phyloP scores from a whole-genome alignment of 2,113 vertebrate species.

The Panthera uncia region DNA sequence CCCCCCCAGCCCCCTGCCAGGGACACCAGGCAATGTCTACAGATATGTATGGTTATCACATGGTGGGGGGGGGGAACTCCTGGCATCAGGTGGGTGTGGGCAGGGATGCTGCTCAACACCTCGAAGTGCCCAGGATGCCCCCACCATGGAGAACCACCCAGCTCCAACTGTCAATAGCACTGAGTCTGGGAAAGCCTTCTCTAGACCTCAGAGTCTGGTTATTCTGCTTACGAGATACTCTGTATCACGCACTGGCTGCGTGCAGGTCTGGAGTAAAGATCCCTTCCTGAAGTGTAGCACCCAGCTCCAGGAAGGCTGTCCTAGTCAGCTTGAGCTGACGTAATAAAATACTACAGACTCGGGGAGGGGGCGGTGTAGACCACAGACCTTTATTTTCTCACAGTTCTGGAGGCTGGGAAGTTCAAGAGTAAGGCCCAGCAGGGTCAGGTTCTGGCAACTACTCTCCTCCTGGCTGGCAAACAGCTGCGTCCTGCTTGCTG shows the following conservation, averaged over 20 bases:
- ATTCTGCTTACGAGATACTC: not conserved
- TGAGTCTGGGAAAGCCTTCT: not conserved
- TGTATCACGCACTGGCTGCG: not conserved
- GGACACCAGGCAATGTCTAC: not conserved
- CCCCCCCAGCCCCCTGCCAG: no score
- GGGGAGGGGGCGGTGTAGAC: not conserved
- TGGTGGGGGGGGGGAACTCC: not conserved
- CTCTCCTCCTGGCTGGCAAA: not conserved
- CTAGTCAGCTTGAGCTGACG: not conserved
- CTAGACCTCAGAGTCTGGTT: not conserved
- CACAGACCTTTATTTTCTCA: not conserved
- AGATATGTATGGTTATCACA: not conserved
- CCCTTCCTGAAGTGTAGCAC: not conserved
- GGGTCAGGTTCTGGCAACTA: not conserved
- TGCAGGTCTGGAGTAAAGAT: no score
- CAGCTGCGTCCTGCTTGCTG: not conserved
- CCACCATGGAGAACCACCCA: not conserved
- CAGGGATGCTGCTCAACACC: not conserved
- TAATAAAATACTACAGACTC: not conserved
- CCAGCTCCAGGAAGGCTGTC: not conserved
- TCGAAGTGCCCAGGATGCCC: not conserved
- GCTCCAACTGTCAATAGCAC: not conserved
- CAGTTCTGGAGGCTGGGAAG: not conserved
- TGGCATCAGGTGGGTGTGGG: not conserved
- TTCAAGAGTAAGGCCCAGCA: not conserved